phyloP scores from a whole-genome alignment of 1,140 invertebrate species.

The Penaeus japonicus region DNA sequence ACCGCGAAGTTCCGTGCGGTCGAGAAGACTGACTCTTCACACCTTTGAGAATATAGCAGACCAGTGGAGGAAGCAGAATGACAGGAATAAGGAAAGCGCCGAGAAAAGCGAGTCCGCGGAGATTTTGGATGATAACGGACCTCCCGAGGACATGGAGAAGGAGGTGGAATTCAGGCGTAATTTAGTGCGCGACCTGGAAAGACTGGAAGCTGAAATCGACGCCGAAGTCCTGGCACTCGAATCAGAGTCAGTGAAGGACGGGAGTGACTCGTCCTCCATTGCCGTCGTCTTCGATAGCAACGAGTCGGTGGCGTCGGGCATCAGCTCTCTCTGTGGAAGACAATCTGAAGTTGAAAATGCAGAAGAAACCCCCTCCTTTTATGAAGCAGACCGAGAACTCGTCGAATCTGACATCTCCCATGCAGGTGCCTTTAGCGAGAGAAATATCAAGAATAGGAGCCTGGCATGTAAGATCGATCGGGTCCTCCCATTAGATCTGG shows the following conservation, averaged over 20 bases:
- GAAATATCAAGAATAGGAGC: neutral
- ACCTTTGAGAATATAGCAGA: conserved; percentile 56
- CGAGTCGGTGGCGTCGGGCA: conserved; percentile 29
- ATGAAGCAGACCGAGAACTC: neutral
- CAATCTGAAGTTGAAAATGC: neutral
- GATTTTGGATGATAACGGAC: neutral
- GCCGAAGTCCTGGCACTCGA: conserved; percentile 33
- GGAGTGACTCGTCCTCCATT: neutral
- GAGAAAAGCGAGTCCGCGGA: conserved; percentile 13
- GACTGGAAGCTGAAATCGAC: conserved; percentile 42
- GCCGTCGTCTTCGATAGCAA: conserved; percentile 39
- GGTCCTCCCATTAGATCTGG: neutral
- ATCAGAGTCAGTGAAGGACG: neutral
- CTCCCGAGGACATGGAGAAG: neutral
- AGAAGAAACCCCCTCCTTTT: neutral
- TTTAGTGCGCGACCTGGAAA: conserved; percentile 41
- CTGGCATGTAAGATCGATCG: neutral
- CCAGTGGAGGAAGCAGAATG: conserved; percentile 35
- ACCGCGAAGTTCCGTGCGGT: neutral
- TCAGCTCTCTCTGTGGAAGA: conserved; percentile 9
- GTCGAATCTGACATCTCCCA: too few species aligned
- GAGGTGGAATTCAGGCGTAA: conserved; percentile 42
- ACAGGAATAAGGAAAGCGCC: neutral
- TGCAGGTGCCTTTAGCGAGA: too few species aligned
- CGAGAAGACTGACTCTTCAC: conserved; percentile 29